phyloP scores from a whole-genome alignment of 2,797 vertebrate species.

The Eulemur albifrons region DNA sequence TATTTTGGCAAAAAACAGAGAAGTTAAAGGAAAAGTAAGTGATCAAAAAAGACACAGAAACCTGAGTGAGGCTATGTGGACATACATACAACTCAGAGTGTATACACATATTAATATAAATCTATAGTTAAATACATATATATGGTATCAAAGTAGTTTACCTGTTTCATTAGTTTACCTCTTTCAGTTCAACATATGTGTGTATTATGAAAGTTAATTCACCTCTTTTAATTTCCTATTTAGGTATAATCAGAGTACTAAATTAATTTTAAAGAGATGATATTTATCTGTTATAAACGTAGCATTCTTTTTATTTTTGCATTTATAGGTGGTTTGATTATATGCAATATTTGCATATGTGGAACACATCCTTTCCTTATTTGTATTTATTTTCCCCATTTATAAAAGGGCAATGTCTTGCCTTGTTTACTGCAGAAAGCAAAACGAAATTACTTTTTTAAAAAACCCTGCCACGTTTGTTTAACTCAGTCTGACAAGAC shows the following conservation, averaged over 20 bases:
- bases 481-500: slow-evolving; percentile 38
- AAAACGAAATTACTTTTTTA: background rate
- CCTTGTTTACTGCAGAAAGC: slow-evolving; percentile 16
- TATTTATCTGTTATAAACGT: background rate
- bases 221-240: background rate
- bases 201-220: background rate
- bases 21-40: background rate
- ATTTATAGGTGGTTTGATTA: background rate
- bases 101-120: background rate
- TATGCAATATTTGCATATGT: background rate
- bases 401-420: background rate
- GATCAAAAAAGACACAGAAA: background rate
- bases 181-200: background rate
- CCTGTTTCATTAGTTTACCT: background rate
- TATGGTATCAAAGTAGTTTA: background rate
- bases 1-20: background rate
- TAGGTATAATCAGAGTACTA: background rate
- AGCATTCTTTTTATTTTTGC: background rate
- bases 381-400: slow-evolving; percentile 11
- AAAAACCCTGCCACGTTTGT: background rate
- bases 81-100: background rate
- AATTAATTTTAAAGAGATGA: background rate
- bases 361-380: background rate
- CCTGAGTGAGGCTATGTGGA: background rate
- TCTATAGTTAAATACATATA: background rate